These are phyloP conservation scores for Siderastrea siderea DNA, from an alignment of 92 coral and sea anemone species.

Conservation along the genomic window DNA sequence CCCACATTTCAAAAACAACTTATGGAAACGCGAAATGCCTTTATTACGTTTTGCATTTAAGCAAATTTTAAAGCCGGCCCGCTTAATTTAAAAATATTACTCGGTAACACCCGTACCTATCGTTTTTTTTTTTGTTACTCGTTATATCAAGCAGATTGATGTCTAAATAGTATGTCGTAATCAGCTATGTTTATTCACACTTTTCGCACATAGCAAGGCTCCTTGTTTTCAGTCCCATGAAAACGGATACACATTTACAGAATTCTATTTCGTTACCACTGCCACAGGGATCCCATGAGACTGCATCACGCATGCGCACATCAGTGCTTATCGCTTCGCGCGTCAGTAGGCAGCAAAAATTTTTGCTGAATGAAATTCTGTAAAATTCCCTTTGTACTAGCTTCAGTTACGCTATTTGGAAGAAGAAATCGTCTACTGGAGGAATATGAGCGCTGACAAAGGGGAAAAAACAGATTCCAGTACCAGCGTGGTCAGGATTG, in stretches of 20 bases:
- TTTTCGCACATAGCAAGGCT: too few species aligned
- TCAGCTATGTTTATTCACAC: too few species aligned
- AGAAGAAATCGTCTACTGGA: background rate
- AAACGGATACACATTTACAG: background rate
- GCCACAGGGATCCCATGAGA: conserved; percentile 51
- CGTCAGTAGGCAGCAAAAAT: background rate
- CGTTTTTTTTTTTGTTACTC: too few species aligned
- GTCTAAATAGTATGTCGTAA: too few species aligned
- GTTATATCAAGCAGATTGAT: too few species aligned
- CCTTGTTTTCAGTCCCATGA: too few species aligned
- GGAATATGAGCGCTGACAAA: background rate
- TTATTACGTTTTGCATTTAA: too few species aligned
- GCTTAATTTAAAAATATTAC: too few species aligned
- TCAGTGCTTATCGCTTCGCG: conserved; percentile 39
- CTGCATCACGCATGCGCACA: conserved; percentile 49
- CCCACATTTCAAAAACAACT: too few species aligned
- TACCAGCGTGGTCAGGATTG: background rate
- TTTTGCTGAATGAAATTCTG: conserved; percentile 2
- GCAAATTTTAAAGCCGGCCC: too few species aligned
- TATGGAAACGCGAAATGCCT: too few species aligned
- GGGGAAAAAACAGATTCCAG: background rate
- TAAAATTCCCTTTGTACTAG: background rate
- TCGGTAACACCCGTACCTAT: too few species aligned
- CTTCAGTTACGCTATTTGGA: background rate
- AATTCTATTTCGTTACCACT: conserved; percentile 26